Evolutionary conservation across 2,797 vertebrate genomes (phyloP).

Genomic region (Sebastes nivosus): DNA sequence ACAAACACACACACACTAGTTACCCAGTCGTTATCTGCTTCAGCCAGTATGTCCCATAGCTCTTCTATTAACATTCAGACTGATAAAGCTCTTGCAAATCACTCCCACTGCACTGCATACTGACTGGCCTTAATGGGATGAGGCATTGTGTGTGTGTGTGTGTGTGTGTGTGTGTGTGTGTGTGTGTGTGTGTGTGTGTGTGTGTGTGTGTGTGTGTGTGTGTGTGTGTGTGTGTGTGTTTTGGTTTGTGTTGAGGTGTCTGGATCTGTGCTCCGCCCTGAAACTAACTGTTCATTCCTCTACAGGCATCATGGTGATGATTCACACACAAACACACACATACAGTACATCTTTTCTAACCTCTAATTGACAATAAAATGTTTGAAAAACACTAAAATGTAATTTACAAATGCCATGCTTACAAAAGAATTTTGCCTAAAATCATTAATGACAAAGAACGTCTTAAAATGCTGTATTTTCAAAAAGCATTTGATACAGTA

Average conservation of each 20-base stretch:
- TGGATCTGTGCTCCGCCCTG: slow-evolving; percentile 7
- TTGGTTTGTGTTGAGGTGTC: slow-evolving; percentile 12
- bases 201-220: neutral
- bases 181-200: neutral
- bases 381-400: neutral
- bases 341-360: neutral
- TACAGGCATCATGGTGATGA: slow-evolving; percentile 1
- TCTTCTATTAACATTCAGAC: slow-evolving; percentile 66
- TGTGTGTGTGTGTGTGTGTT: neutral
- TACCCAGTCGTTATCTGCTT: slow-evolving; percentile 47
- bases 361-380: neutral
- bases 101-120: slow-evolving; percentile 40
- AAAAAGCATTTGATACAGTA: neutral
- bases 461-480: neutral
- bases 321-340: neutral
- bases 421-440: neutral
- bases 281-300: slow-evolving; percentile 28
- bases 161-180: neutral
- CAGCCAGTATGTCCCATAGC: slow-evolving; percentile 57
- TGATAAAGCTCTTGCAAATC: slow-evolving; percentile 65
- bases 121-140: slow-evolving; percentile 57
- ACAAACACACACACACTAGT: slow-evolving; percentile 1
- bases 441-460: neutral
- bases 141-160: neutral
- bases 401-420: neutral